phyloP scores from a whole-genome alignment of 2,888 invertebrate genomes.

The Rhagonycha lutea region DNA sequence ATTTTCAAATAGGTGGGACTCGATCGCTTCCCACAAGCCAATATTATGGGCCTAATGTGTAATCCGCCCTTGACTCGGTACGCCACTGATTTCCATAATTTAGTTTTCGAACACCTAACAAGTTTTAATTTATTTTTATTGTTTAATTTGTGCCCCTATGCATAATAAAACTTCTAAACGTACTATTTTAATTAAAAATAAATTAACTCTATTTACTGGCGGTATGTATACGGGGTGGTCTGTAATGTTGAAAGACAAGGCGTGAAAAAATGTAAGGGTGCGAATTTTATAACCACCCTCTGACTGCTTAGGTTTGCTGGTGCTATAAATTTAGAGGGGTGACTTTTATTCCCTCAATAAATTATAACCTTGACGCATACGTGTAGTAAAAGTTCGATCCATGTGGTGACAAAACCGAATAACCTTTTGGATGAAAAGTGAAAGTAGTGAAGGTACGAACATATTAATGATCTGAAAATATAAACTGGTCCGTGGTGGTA shows the following conservation, averaged over 20 bases:
- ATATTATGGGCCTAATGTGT: too few species aligned
- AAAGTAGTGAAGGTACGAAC: neutral
- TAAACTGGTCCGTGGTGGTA: constrained; percentile 13
- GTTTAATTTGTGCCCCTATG: neutral
- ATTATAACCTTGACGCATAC: neutral
- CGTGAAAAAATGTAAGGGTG: neutral
- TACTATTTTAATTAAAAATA: neutral
- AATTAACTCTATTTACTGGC: neutral
- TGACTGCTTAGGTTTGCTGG: neutral
- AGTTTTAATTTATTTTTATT: neutral
- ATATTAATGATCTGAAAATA: constrained; percentile 17
- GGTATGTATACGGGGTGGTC: neutral
- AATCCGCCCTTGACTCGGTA: neutral
- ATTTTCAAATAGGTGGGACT: too few species aligned
- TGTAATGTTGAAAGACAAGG: too few species aligned
- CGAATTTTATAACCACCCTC: neutral
- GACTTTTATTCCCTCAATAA: neutral
- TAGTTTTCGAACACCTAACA: neutral
- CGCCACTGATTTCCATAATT: neutral
- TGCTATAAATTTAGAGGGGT: neutral
- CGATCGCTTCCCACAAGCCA: too few species aligned
- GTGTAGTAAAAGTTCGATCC: neutral
- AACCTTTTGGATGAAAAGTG: neutral
- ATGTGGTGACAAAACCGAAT: neutral
- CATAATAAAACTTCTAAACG: neutral